Evolutionary conservation across 2,888 invertebrate genomes (phyloP).

Genomic region (Torymus aiolomorphi): DNA sequence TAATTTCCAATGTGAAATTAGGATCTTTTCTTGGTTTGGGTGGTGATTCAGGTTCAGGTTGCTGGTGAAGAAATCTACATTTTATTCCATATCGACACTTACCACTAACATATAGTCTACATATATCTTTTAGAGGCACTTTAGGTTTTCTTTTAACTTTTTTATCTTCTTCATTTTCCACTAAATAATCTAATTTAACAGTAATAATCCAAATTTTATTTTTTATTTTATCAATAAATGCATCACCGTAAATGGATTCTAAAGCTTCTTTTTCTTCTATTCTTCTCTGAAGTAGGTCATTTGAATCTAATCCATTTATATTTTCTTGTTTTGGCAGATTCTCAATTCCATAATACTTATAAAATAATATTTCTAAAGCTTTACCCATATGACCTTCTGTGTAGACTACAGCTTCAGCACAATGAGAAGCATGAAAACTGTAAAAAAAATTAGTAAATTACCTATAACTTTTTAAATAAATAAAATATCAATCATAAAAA

Average conservation of each 20-base stretch:
- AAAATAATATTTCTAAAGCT: constrained; percentile 83
- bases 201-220: constrained; percentile 84
- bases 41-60: constrained; percentile 73
- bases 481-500: background rate
- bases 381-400: constrained; percentile 84
- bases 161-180: constrained; percentile 77
- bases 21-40: constrained; percentile 68
- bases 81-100: constrained; percentile 85
- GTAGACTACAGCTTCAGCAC: constrained; percentile 84
- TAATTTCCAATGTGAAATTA: constrained; percentile 83
- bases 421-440: constrained; percentile 86
- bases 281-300: constrained; percentile 81
- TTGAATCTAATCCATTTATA: constrained; percentile 73
- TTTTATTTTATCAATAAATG: constrained; percentile 82
- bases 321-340: constrained; percentile 73
- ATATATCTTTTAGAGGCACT: constrained; percentile 80
- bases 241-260: constrained; percentile 86
- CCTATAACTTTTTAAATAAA: constrained; percentile 30
- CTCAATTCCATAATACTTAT: constrained; percentile 82
- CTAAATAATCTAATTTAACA: constrained; percentile 82
- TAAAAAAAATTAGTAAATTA: constrained; percentile 69
- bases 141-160: constrained; percentile 73
- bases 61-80: constrained; percentile 85
- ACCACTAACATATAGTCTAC: constrained; percentile 80
- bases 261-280: constrained; percentile 85